Conservation (phyloP, 2,113 vertebrate species). For the Callospermophilus lateralis region DNA sequence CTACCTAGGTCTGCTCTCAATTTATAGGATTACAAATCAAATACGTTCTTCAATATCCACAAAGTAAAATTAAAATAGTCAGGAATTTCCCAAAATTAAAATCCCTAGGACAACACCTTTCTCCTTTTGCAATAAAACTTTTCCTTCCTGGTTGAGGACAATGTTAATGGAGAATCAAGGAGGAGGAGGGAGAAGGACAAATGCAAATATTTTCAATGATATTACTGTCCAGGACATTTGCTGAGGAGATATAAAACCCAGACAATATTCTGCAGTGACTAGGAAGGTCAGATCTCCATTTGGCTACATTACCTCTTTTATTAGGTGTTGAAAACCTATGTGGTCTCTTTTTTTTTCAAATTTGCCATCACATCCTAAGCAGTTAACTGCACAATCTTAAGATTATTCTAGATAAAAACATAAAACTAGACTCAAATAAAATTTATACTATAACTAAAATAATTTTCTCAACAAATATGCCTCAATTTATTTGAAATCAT, state of each 20-base stretch:
- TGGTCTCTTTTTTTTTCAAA: conserved; percentile 14
- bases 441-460: not conserved
- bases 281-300: not conserved
- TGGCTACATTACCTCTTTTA: not conserved
- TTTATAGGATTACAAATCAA: not conserved
- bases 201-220: not conserved
- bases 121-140: not conserved
- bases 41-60: conserved; percentile 8
- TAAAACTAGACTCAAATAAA: conserved; percentile 8
- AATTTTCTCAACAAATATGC: conserved; percentile 27
- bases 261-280: not conserved
- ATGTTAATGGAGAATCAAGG: not conserved
- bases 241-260: not conserved
- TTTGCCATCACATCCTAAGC: not conserved
- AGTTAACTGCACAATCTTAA: not conserved
- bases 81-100: not conserved
- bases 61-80: not conserved
- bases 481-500: conserved; percentile 20
- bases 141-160: not conserved
- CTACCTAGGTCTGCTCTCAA: not conserved
- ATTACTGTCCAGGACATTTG: not conserved
- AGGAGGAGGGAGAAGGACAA: not conserved
- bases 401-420: conserved; percentile 33
- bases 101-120: not conserved
- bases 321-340: not conserved